A percentile compares a stretch with the other conserved stretches of the same genome.
Conservation (phyloP, 2,888 invertebrate genomes). For the Hemaris fuciformis region DNA sequence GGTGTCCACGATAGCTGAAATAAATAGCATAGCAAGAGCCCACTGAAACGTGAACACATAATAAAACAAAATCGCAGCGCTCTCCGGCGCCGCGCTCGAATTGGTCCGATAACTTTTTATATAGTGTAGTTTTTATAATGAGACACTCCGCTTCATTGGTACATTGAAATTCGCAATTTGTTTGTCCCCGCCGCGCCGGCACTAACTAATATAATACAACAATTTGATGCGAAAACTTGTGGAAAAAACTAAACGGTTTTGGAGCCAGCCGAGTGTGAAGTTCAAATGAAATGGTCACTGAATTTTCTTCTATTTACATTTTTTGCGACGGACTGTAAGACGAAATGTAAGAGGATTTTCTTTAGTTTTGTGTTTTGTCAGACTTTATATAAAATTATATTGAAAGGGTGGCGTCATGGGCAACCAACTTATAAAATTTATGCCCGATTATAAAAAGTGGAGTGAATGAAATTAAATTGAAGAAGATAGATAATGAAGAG, state of each 20-base stretch:
- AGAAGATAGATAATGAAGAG: no score
- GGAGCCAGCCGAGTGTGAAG: not conserved
- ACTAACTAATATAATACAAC: not conserved
- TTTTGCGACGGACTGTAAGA: not conserved
- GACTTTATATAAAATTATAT: not conserved
- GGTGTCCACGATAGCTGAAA: not conserved
- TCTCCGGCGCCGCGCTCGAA: constrained; percentile 16
- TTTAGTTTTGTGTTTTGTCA: not conserved
- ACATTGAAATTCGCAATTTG: constrained; percentile 8
- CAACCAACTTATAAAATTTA: no score
- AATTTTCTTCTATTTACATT: not conserved
- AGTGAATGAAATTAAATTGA: no score
- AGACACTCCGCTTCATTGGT: constrained; percentile 13
- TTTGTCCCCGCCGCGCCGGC: not conserved
- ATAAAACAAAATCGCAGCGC: constrained; percentile 1
- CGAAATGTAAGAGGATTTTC: not conserved
- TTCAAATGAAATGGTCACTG: not conserved
- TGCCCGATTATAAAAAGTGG: no score
- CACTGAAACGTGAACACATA: not conserved
- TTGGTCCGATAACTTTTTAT: constrained; percentile 18
- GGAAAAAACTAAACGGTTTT: not conserved
- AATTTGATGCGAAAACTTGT: not conserved
- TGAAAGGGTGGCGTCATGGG: no score
- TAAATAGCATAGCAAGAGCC: not conserved
- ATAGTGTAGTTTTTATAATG: constrained; percentile 24